These are phyloP conservation scores for Pseudocheirus occidentalis DNA, from an alignment of 2,797 vertebrate genomes.

Conservation along the genomic window DNA sequence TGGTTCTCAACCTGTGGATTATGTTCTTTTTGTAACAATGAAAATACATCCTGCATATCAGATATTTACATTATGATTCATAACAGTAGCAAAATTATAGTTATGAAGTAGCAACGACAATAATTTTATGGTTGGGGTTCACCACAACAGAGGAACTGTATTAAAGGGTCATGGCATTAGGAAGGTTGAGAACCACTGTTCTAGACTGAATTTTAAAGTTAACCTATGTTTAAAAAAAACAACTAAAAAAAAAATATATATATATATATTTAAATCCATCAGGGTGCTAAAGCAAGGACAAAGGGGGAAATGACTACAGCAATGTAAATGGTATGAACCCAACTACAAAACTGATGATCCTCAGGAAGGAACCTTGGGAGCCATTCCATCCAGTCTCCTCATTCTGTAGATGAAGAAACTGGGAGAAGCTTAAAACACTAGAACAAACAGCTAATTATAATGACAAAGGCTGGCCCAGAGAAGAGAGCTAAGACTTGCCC, in stretches of 20 bases:
- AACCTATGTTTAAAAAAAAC: neutral
- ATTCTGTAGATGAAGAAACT: neutral
- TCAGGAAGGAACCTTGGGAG: neutral
- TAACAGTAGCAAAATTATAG: too few relatives aligned
- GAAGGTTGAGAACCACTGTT: too few relatives aligned
- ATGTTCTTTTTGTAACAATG: too few relatives aligned
- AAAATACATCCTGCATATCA: too few relatives aligned
- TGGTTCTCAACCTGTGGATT: too few relatives aligned
- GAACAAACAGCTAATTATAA: neutral
- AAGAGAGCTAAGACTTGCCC: neutral
- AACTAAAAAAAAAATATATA: conserved; percentile 74
- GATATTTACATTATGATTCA: too few relatives aligned
- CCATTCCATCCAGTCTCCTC: neutral
- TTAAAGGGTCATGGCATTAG: too few relatives aligned
- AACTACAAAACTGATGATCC: neutral
- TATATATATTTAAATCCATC: neutral
- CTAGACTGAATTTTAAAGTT: conserved; percentile 14
- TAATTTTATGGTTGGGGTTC: too few relatives aligned
- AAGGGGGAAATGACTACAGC: neutral
- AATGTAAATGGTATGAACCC: neutral
- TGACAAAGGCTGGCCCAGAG: neutral
- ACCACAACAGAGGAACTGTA: too few relatives aligned
- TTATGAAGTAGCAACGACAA: too few relatives aligned
- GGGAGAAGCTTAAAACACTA: neutral
- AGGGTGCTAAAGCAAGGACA: neutral